Percentiles rank a stretch among this genome's conserved stretches.
phyloP scores from a whole-genome alignment of 2,888 invertebrate genomes.

The Chrysopilus asiliformis region DNA sequence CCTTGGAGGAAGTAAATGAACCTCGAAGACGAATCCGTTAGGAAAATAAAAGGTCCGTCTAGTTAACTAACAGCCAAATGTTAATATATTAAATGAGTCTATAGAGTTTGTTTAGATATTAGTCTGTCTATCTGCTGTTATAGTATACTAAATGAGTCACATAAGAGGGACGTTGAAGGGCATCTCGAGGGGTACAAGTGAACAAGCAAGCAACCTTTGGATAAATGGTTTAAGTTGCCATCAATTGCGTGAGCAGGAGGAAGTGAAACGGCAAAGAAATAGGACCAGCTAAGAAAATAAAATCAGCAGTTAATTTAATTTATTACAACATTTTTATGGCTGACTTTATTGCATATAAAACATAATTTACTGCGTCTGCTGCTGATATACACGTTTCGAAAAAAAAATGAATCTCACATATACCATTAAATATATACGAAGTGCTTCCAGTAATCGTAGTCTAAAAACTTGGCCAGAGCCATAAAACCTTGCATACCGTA shows the following conservation, averaged over 20 bases:
- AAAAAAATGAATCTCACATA: too few species aligned
- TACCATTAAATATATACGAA: too few species aligned
- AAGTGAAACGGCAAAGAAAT: conserved; percentile 2
- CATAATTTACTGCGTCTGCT: conserved; percentile 35
- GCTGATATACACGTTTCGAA: conserved; percentile 15
- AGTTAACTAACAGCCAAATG: too few species aligned
- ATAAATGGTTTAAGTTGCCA: too few species aligned
- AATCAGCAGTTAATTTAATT: conserved; percentile 39
- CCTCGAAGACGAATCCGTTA: not conserved
- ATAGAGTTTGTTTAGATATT: too few species aligned
- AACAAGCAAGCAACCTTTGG: not conserved
- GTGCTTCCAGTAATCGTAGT: too few species aligned
- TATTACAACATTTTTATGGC: conserved; percentile 38
- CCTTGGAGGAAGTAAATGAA: conserved; percentile 3
- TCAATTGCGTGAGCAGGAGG: not conserved
- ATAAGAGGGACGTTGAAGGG: not conserved
- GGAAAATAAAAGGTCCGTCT: not conserved
- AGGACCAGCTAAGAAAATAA: conserved; percentile 22
- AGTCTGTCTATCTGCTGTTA: too few species aligned
- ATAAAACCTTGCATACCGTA: too few species aligned
- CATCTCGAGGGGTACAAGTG: not conserved
- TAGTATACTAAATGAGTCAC: conserved; percentile 13
- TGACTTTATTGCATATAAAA: conserved; percentile 39
- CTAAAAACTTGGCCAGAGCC: too few species aligned
- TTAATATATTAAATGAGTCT: too few species aligned